Evolutionary conservation across 2,797 vertebrate genomes (phyloP).

Genomic region (Centropyge bicolor): DNA sequence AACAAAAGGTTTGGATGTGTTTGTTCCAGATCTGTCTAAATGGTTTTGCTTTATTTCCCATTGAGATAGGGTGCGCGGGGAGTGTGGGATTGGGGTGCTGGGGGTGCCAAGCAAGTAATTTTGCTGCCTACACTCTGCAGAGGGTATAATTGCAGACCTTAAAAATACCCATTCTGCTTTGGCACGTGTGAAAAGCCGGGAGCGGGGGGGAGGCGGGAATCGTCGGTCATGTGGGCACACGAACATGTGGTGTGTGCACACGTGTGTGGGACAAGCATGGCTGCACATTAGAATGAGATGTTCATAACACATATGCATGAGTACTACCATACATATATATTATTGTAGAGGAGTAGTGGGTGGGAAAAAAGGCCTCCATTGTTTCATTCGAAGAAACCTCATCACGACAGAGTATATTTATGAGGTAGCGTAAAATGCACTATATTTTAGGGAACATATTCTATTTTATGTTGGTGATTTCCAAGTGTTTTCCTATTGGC

Average conservation of each 20-base stretch:
- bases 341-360: conserved; percentile 44
- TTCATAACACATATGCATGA: conserved; percentile 57
- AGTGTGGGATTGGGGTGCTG: conserved; percentile 72
- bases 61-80: conserved; percentile 63
- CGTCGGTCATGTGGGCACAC: conserved; percentile 53
- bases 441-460: conserved; percentile 76
- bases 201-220: conserved; percentile 19
- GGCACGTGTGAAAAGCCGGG: conserved; percentile 66
- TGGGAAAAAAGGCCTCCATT: conserved; percentile 49
- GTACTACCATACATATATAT: conserved; percentile 42
- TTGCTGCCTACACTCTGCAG: conserved; percentile 74
- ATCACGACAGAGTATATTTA: conserved; percentile 76
- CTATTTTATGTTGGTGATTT: conserved; percentile 80
- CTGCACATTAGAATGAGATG: conserved; percentile 65
- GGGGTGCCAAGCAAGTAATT: conserved; percentile 81
- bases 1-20: conserved; percentile 81
- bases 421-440: conserved; percentile 68
- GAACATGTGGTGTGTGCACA: conserved; percentile 50
- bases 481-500: conserved; percentile 80
- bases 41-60: conserved; percentile 79
- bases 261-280: conserved; percentile 45
- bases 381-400: conserved; percentile 74
- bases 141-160: conserved; percentile 83
- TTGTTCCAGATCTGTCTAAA: conserved; percentile 79
- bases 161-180: conserved; percentile 78